phyloP scores from a whole-genome alignment of 2,113 vertebrate species.

The Mirza zaza region DNA sequence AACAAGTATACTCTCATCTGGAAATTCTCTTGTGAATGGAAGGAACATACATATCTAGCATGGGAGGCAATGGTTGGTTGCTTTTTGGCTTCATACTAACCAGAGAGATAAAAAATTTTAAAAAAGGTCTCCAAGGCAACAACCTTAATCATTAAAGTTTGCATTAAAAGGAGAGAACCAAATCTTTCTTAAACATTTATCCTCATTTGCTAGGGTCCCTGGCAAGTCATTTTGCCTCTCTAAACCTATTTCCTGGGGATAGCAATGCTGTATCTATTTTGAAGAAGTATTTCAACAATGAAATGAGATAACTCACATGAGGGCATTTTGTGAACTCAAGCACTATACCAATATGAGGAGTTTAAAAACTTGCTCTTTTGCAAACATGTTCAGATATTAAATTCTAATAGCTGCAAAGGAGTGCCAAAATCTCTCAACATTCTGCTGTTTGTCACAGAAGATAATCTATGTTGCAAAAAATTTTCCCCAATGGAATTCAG shows the following conservation, averaged over 20 bases:
- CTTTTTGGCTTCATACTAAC: not conserved
- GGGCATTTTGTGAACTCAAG: not conserved
- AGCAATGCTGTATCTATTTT: not conserved
- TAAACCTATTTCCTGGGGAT: not conserved
- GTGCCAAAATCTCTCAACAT: not conserved
- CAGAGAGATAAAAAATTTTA: not conserved
- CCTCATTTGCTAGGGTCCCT: not conserved
- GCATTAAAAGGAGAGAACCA: not conserved
- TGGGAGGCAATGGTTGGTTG: not conserved
- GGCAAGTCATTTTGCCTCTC: not conserved
- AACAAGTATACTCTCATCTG: not conserved
- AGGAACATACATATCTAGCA: not conserved
- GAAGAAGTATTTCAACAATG: not conserved
- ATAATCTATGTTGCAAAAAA: not conserved
- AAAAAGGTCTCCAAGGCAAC: not conserved
- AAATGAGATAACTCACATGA: not conserved
- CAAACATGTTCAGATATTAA: not conserved
- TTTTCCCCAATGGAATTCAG: not conserved
- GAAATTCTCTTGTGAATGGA: not conserved
- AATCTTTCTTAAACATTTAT: not conserved
- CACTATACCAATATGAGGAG: not conserved
- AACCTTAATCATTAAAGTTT: not conserved
- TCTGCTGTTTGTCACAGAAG: not conserved
- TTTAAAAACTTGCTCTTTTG: not conserved
- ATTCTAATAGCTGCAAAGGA: not conserved